A percentile compares a stretch with the other conserved stretches of the same genome.
phyloP scores from a whole-genome alignment of 2,888 invertebrate genomes.

The Anagyrus pseudococci region DNA sequence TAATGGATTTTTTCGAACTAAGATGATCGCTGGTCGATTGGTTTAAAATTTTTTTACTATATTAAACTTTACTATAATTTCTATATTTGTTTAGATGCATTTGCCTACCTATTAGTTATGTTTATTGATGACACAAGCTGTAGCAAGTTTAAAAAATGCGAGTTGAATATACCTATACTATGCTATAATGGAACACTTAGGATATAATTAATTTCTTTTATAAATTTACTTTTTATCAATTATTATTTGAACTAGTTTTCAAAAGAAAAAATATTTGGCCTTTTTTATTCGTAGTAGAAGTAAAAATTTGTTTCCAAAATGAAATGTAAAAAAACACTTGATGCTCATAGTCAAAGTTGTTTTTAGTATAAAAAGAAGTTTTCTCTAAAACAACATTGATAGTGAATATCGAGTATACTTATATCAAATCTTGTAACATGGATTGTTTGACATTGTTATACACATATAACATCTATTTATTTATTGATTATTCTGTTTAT shows the following conservation, averaged over 20 bases:
- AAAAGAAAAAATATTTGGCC: no score
- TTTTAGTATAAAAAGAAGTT: no score
- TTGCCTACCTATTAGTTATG: constrained; percentile 17
- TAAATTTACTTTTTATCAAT: neutral
- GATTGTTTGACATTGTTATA: constrained; percentile 19
- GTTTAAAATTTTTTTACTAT: constrained; percentile 8
- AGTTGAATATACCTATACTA: constrained; percentile 5
- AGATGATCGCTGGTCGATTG: neutral
- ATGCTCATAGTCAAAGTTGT: no score
- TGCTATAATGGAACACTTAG: constrained; percentile 15
- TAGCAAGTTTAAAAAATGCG: constrained; percentile 14
- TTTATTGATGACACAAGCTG: constrained; percentile 8
- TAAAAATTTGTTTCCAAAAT: no score
- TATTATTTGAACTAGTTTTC: no score
- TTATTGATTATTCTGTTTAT: constrained; percentile 10
- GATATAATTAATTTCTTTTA: constrained; percentile 16
- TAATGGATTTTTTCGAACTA: neutral
- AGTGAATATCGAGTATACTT: no score
- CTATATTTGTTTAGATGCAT: constrained; percentile 10
- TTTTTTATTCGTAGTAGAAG: no score
- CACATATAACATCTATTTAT: constrained; percentile 26
- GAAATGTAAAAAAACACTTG: no score
- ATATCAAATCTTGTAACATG: no score
- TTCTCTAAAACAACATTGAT: no score
- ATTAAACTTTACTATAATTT: constrained; percentile 13